A percentile compares a stretch with the other conserved stretches of the same genome.
These are phyloP conservation scores for Epizoanthus ramosus DNA, from an alignment of 92 coral and sea anemone species.

Conservation along the genomic window DNA sequence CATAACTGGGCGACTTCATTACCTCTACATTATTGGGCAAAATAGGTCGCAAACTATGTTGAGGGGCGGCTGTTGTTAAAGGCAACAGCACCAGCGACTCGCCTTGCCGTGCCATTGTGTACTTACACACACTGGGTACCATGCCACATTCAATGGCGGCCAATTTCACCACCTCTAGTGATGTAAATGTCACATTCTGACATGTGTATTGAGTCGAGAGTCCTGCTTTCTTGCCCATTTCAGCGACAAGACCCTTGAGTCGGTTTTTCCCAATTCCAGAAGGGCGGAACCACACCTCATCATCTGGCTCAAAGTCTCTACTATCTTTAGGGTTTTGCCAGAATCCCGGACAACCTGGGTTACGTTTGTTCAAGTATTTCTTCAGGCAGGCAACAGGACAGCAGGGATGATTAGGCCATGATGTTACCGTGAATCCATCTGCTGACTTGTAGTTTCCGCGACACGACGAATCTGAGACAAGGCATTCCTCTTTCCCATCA, in stretches of 20 bases:
- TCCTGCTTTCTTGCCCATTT: constrained; percentile 5
- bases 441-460: background rate
- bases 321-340: constrained; percentile 2
- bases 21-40: background rate
- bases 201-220: background rate
- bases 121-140: background rate
- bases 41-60: background rate
- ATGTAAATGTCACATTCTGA: background rate
- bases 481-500: background rate
- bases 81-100: background rate
- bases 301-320: background rate
- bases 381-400: constrained; percentile 7
- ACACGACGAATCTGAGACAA: background rate
- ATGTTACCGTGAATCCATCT: background rate
- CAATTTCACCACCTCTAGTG: background rate
- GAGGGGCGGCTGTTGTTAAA: background rate
- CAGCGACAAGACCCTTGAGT: constrained; percentile 13
- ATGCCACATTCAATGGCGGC: background rate
- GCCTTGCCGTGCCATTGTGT: background rate
- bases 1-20: background rate
- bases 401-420: constrained; percentile 2
- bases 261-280: constrained; percentile 10
- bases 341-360: background rate
- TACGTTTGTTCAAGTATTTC: constrained; percentile 3
- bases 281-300: background rate